Base-by-base conservation (phyloP, 2,888 invertebrate genomes). In the Zaprionus lineosus region DNA sequence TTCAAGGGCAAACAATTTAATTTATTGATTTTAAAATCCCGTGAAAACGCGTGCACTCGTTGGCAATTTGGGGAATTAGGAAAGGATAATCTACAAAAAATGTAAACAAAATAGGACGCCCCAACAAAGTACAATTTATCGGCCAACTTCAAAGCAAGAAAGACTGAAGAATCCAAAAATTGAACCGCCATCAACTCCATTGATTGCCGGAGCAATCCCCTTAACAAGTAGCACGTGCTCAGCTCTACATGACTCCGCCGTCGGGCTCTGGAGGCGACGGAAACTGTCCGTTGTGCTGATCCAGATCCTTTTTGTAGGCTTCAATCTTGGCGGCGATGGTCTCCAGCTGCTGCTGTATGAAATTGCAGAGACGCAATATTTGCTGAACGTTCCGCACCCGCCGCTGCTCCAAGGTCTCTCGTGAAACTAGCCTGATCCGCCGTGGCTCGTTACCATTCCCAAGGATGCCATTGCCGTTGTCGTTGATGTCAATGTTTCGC, bases 1-100 rank as follows among this genome's bases (percentile, higher is more conserved):
- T 55, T 66, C 48, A 41, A 63, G 70, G 55, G 70, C 65, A 53
- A 50, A 61, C 63, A 69, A 48, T 67, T 67, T 31, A 76, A 55
- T 69, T 64, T 71, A 71, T 64, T 71, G 52, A 52, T 46, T 47
- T 39, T 34, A 46, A 55, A 41, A 40, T 70, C 52, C 44, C 51
- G 53, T 34, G 39, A 40, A 53, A 41, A 53, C 52, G 62, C 40
- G 36, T 46, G 46, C 55, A 51, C 51, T 66, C 26, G 37, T 66
- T 41, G 51, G 40, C 56, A 67, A 73, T 57, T 67, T 69, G 37
- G 40, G 24, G 33, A n/a, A n/a, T n/a, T 50, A 51, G 47, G 26
- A 34, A 31, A 50, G 46, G 40, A 62, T 46, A 12, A 51, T 21
- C 4, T 5, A 21, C 3, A 5, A 40, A 40, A 52, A 39, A 43